Evolutionary conservation across 37 sponge, comb jelly and placozoan species (phyloP).

Genomic region (Axinella damicornis): DNA sequence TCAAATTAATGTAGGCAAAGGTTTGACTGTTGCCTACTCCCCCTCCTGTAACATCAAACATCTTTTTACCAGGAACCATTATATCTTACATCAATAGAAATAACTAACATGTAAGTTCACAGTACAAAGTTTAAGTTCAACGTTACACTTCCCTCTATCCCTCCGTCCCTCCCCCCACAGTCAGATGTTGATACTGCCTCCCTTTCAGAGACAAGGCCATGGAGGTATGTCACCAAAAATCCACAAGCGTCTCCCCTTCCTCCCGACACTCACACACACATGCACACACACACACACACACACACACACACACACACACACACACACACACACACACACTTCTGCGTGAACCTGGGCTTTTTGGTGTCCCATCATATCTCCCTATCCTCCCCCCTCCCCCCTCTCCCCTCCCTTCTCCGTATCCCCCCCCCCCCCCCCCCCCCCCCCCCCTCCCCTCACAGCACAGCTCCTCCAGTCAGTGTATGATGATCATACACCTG

Average conservation of each 20-base stretch:
- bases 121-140: too few relatives aligned
- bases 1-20: too few relatives aligned
- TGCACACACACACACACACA: conserved; percentile 46
- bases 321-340: too few relatives aligned
- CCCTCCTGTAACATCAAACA: too few relatives aligned
- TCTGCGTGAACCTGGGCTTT: too few relatives aligned
- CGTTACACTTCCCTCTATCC: not conserved
- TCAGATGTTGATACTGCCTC: conserved; percentile 92
- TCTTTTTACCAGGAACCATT: too few relatives aligned
- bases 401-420: not conserved
- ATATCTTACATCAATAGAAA: too few relatives aligned
- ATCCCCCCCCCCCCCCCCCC: not conserved
- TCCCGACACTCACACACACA: too few relatives aligned
- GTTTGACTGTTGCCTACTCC: too few relatives aligned
- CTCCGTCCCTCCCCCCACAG: conserved; percentile 41
- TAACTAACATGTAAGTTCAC: too few relatives aligned
- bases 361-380: too few relatives aligned
- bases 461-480: conserved; percentile 77
- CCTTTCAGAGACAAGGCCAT: conserved; percentile 87
- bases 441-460: not conserved
- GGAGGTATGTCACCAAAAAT: conserved; percentile 71
- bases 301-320: too few relatives aligned
- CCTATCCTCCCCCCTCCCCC: not conserved
- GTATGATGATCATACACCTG: conserved; percentile 60
- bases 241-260: conserved; percentile 40